Conservation (phyloP, 2,113 vertebrate species). For the Pan troglodytes region NHGRI_mPanTro3-v2.1_pri NC_086015.1:113437001-113437500, state of each 20-base stretch:
- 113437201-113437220: slow-evolving; percentile 58
- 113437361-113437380: background rate
- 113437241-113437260: slow-evolving; percentile 39
- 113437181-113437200: background rate
- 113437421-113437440: background rate
- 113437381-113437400: background rate
- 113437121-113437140: slow-evolving; percentile 24
- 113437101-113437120: background rate
- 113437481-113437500: background rate
- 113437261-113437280: background rate
- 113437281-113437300: background rate
- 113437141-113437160: slow-evolving; percentile 28
- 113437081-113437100: slow-evolving; percentile 25
- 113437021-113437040: background rate
- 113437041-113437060: background rate
- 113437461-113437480: background rate
- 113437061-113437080: slow-evolving; percentile 13
- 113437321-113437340: background rate
- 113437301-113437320: background rate
- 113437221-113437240: slow-evolving; percentile 63
- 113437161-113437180: slow-evolving; percentile 27
- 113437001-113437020: background rate
- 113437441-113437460: background rate
- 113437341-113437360: background rate
- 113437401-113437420: background rate